Base-by-base conservation (phyloP, 2,888 invertebrate genomes). In the Tinea semifulvella region DNA sequence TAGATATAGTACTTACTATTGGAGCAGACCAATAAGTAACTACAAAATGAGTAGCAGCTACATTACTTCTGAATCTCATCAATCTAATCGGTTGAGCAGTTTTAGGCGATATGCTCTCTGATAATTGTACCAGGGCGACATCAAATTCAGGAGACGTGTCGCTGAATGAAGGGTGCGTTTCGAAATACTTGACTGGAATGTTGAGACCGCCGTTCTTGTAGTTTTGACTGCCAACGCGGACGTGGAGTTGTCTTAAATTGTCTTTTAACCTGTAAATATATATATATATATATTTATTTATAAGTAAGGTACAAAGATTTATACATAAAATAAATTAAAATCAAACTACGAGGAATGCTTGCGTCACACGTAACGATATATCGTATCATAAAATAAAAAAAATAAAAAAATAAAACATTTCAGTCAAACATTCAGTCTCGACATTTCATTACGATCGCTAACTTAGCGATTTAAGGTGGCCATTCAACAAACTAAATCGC, bases 171-270 rank as follows among this genome's bases (percentile, higher is more conserved):
- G 77, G 77, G 43, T 79, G 79, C 0, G 72, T 64, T 49, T 65
- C 59, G 4, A 74, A 51, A 17, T 56, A 53, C 48, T 77, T 74
- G 2, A 75, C 53, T 0, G 69, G 65, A 0, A 63, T 43, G 0
- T 72, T 7, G 0, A 48, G 28, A 0, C 77, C 77, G 0, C 69
- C 74, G 51, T 65, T 68, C 44, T 58, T 73, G 50, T 68, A 67
- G 50, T 76, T 76, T 1, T 62, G 60, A 26, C 74, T 76, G 2
- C 77, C 79, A 0, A 76, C 61, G 18, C 75, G 56, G 0, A 77
- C 62, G 5, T 68, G 56, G 0, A 77, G 47, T 0, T 58, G 47
- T 43, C 73, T 54, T 2, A 58, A 36, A 0, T 63, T 55, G 42
- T 73, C 70, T 28, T 61, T 50, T 40, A 69, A 46, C 44, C 76